Evolutionary conservation across 1,140 invertebrate genomes (phyloP).

Genomic region (Hyphantria cunea): DNA sequence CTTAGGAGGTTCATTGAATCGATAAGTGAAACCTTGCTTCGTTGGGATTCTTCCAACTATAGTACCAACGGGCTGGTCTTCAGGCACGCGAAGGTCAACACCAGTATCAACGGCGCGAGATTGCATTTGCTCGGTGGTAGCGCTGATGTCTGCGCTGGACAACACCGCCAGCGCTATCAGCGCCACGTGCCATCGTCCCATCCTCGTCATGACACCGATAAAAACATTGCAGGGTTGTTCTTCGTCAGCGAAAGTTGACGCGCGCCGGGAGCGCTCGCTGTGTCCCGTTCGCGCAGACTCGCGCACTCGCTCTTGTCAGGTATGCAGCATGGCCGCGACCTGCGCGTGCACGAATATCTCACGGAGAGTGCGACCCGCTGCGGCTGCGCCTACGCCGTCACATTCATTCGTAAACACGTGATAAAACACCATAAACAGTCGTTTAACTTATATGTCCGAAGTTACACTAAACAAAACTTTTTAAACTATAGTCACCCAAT

Average conservation of each 20-base stretch:
- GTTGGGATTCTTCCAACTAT: slow-evolving; percentile 92
- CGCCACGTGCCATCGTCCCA: slow-evolving; percentile 78
- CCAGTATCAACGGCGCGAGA: slow-evolving; percentile 92
- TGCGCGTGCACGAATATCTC: slow-evolving; percentile 78
- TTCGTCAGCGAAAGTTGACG: slow-evolving; percentile 59
- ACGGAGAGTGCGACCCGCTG: slow-evolving; percentile 73
- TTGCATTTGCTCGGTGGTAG: slow-evolving; percentile 87
- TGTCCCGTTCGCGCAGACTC: slow-evolving; percentile 75
- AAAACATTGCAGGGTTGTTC: slow-evolving; percentile 65
- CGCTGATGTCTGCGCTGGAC: slow-evolving; percentile 56
- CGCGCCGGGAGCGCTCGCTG: slow-evolving; percentile 56
- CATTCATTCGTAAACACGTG: slow-evolving; percentile 79
- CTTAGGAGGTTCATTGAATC: slow-evolving; percentile 94
- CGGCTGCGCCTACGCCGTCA: slow-evolving; percentile 74
- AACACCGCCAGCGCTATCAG: slow-evolving; percentile 74
- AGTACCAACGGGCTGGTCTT: slow-evolving; percentile 91
- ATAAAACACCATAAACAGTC: slow-evolving; percentile 65
- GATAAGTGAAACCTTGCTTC: slow-evolving; percentile 93
- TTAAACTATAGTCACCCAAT: slow-evolving; percentile 36
- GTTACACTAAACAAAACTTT: slow-evolving; percentile 38
- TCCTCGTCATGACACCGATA: slow-evolving; percentile 68
- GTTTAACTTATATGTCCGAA: slow-evolving; percentile 36
- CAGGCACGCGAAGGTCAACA: slow-evolving; percentile 91
- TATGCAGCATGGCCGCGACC: slow-evolving; percentile 80
- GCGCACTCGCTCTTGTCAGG: slow-evolving; percentile 73